Percentiles rank a stretch among this genome's conserved stretches.
Evolutionary conservation across 2,888 invertebrate genomes (phyloP).

Genomic region (Ophraella communa): DNA sequence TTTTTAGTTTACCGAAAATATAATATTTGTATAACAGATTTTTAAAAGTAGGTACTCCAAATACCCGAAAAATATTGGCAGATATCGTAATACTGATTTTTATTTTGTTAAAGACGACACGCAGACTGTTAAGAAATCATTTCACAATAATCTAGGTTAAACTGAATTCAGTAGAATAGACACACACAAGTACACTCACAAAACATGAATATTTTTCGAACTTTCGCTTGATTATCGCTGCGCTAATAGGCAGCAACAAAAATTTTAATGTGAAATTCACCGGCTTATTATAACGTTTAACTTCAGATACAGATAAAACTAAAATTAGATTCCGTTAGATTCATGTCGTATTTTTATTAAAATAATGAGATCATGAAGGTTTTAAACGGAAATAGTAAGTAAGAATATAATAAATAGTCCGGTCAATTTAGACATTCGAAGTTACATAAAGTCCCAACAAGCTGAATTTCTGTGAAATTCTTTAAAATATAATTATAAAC

Average conservation of each 20-base stretch:
- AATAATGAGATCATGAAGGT: too few relatives aligned
- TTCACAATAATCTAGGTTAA: conserved; percentile 23
- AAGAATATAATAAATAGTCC: too few relatives aligned
- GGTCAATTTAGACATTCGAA: too few relatives aligned
- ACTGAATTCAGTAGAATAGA: conserved; percentile 15
- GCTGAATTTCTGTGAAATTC: too few relatives aligned
- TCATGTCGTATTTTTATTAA: not conserved
- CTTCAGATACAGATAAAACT: not conserved
- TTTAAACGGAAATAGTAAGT: too few relatives aligned
- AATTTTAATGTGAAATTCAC: conserved; percentile 4
- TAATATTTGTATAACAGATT: too few relatives aligned
- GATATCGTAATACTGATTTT: not conserved
- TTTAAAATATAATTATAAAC: too few relatives aligned
- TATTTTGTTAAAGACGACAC: not conserved
- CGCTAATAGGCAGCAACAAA: conserved; percentile 7
- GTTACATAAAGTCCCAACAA: too few relatives aligned
- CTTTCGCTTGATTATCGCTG: conserved; percentile 21
- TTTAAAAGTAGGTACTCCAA: too few relatives aligned
- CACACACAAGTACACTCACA: not conserved
- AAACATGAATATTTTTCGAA: conserved; percentile 24
- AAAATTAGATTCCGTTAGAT: not conserved
- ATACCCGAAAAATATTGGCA: not conserved
- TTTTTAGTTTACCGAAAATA: too few relatives aligned
- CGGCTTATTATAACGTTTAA: not conserved
- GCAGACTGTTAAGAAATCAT: not conserved